These are phyloP conservation scores for Popillia japonica DNA, from an alignment of 1,140 invertebrate genomes.

Conservation along the genomic window DNA sequence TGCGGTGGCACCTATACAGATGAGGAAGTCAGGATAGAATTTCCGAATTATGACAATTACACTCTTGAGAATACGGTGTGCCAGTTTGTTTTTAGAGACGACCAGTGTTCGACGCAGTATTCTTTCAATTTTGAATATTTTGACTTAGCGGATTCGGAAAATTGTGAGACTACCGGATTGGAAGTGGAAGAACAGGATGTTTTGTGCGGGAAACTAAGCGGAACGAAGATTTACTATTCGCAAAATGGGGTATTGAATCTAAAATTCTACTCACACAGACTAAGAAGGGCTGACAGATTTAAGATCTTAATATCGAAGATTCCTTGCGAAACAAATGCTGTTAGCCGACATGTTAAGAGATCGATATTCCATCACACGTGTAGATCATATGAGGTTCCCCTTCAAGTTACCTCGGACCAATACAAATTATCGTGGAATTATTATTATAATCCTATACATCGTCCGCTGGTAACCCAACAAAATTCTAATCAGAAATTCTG, in stretches of 20 bases:
- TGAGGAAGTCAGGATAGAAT: slow-evolving; percentile 59
- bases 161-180: slow-evolving; percentile 64
- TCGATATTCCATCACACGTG: neutral
- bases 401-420: neutral
- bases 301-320: slow-evolving; percentile 63
- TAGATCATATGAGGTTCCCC: neutral
- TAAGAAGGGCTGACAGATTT: slow-evolving; percentile 60
- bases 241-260: slow-evolving; percentile 59
- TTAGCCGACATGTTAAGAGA: neutral
- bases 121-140: slow-evolving; percentile 67
- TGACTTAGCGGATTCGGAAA: slow-evolving; percentile 60
- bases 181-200: slow-evolving; percentile 59
- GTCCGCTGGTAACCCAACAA: neutral
- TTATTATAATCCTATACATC: neutral
- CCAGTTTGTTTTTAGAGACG: slow-evolving; percentile 63
- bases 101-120: slow-evolving; percentile 64
- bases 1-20: slow-evolving; percentile 52
- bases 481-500: slow-evolving; percentile 49
- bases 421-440: neutral
- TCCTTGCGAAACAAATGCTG: slow-evolving; percentile 51
- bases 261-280: slow-evolving; percentile 49
- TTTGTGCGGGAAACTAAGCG: slow-evolving; percentile 63
- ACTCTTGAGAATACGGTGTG: slow-evolving; percentile 63
- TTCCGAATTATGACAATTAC: slow-evolving; percentile 64
- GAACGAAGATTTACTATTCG: slow-evolving; percentile 62